Conservation (phyloP, 2,797 vertebrate genomes). For the Borostomias antarcticus region DNA sequence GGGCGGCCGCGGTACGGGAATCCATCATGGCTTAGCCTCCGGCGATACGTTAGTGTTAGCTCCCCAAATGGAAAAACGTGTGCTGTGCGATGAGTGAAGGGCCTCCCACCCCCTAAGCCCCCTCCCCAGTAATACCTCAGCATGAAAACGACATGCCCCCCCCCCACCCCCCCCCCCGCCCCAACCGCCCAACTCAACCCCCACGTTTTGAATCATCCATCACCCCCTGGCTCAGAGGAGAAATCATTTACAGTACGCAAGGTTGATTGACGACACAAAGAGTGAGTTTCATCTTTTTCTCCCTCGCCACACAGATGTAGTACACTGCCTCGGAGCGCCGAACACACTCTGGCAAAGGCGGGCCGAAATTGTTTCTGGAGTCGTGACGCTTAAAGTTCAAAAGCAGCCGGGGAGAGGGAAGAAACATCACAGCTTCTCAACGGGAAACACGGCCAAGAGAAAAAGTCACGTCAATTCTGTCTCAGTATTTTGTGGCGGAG, state of each 20-base stretch:
- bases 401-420: conserved; percentile 53
- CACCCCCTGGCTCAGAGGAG: conserved; percentile 66
- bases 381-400: conserved; percentile 69
- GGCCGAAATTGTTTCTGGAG: conserved; percentile 59
- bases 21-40: conserved; percentile 68
- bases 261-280: conserved; percentile 71
- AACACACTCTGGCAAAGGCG: conserved; percentile 41
- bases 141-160: conserved; percentile 6
- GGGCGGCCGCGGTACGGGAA: conserved; percentile 59
- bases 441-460: conserved; percentile 53
- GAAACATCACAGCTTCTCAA: conserved; percentile 55
- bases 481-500: conserved; percentile 25
- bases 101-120: background rate
- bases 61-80: conserved; percentile 72
- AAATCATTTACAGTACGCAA: conserved; percentile 72
- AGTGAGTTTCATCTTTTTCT: conserved; percentile 55
- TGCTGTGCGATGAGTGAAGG: conserved; percentile 57
- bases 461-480: conserved; percentile 61
- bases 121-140: background rate
- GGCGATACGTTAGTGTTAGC: conserved; percentile 64
- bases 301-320: conserved; percentile 50
- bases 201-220: conserved; percentile 65
- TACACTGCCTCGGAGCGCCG: conserved; percentile 57
- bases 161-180: conserved; percentile 21
- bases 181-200: conserved; percentile 46